phyloP scores from a whole-genome alignment of 2,797 vertebrate species.

The Poecilia gillii region DNA sequence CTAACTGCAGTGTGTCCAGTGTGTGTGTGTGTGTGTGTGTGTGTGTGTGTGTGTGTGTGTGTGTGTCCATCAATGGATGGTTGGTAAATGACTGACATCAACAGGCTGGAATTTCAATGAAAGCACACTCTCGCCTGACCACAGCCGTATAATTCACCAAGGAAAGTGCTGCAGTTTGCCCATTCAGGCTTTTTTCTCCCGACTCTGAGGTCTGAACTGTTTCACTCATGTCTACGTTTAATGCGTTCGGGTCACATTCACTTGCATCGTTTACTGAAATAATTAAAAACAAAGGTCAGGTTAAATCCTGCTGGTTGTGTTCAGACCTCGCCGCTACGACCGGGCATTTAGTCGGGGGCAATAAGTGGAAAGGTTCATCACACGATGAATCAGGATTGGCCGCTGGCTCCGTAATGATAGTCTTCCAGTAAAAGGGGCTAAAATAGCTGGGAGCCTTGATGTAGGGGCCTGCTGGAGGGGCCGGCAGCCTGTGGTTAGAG shows the following conservation, averaged over 20 bases:
- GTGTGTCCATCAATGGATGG: slow-evolving; percentile 30
- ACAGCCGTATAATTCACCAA: slow-evolving; percentile 71
- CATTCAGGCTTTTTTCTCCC: slow-evolving; percentile 30
- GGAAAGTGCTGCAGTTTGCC: slow-evolving; percentile 52
- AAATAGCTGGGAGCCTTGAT: slow-evolving; percentile 59
- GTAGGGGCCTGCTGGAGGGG: slow-evolving; percentile 63
- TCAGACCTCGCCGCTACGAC: not conserved
- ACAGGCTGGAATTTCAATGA: slow-evolving; percentile 60
- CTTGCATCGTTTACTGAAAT: not conserved
- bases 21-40: slow-evolving; percentile 4
- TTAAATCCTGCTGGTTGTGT: slow-evolving; percentile 3
- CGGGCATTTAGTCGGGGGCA: not conserved
- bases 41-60: slow-evolving; percentile 27
- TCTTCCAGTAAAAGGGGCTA: slow-evolving; percentile 34
- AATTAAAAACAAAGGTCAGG: not conserved
- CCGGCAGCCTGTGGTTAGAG: slow-evolving; percentile 67
- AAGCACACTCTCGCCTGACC: slow-evolving; percentile 57
- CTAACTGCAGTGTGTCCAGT: slow-evolving; percentile 13
- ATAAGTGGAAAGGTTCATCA: slow-evolving; percentile 35
- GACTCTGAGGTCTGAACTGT: slow-evolving; percentile 13
- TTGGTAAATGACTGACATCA: slow-evolving; percentile 67
- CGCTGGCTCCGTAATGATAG: slow-evolving; percentile 62
- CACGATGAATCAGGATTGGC: slow-evolving; percentile 15
- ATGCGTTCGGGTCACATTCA: not conserved
- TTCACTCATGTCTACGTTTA: slow-evolving; percentile 3